Evolutionary conservation across 2,797 vertebrate genomes (phyloP), one percentile per base, ranked within the genome.

Genomic region (Gymnocypris eckloni): DNA sequence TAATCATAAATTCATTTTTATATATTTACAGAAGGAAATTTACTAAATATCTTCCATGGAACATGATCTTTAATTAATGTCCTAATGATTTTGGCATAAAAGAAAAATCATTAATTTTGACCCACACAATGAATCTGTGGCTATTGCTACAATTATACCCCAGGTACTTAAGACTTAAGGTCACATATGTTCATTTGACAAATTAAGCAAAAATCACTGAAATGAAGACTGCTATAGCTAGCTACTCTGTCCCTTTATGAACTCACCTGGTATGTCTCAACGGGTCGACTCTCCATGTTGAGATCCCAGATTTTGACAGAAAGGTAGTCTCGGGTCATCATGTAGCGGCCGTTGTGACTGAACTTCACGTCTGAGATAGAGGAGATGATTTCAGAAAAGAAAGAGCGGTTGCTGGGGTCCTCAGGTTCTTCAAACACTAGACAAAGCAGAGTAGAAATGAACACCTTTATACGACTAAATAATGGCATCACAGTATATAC

Each of bases 381-480:
- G 54, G 98, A 99, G 94, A 99, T 99, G 92, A 99, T 99, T 96
- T 99, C 98, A 39, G 98, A 99, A 95, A 99, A 99, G 95, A 99
- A 99, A 1, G 98, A 99, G 89, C 98, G 96, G 95, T 99, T 99
- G 92, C 98, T 99, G 88, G 98, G 98, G 92, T 99, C 98, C 93
- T 99, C 98, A 7, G 98, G 98, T 90, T 99, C 98, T 95, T 99
- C 98, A 89, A 99, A 99, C 93, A 99, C 98, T 99, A 91, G 20
- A 81, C 20, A 81, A 43, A 78, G 67, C 3, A 76, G 43, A 2
- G 69, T 28, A 41, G 5, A n/a, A 48, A 78, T 25, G 33, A 4
- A 73, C 48, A 79, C 43, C 13, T 20, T 52, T 33, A 20, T 9
- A 56, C 11, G 4, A n/a, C 54, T n/a, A 25, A 59, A 0, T 0